Evolutionary conservation across 2,113 vertebrate species (phyloP).

Genomic region (Sminthopsis crassicaudata): DNA sequence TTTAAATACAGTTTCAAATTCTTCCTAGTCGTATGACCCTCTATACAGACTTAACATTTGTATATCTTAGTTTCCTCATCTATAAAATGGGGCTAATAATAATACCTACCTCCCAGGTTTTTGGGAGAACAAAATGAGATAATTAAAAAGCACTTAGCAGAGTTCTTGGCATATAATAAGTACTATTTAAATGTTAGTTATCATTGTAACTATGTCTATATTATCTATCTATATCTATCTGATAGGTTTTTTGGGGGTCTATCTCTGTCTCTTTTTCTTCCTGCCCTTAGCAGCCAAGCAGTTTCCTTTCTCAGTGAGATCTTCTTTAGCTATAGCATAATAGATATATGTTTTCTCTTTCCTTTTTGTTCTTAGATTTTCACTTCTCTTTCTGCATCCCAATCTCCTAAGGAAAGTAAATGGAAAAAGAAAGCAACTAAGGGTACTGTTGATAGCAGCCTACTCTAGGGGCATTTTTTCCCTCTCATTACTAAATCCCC

Average conservation of each 20-base stretch:
- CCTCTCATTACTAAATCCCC: not conserved
- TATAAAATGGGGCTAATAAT: not conserved
- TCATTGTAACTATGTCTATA: not conserved
- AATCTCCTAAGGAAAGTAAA: not conserved
- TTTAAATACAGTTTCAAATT: not conserved
- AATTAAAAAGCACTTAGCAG: not conserved
- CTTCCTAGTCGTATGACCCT: not conserved
- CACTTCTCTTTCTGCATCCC: not conserved
- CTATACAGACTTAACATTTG: not conserved
- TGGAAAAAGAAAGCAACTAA: no score
- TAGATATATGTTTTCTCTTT: slow-evolving; percentile 40
- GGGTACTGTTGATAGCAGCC: not conserved
- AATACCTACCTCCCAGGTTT: not conserved
- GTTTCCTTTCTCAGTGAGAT: slow-evolving; percentile 35
- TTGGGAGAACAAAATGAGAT: not conserved
- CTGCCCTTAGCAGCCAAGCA: no score
- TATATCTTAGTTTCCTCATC: not conserved
- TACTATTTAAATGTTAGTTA: not conserved
- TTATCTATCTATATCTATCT: no score
- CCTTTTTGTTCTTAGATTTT: slow-evolving; percentile 29
- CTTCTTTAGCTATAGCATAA: slow-evolving; percentile 35
- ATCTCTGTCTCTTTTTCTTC: not conserved
- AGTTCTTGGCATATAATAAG: not conserved
- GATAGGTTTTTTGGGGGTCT: not conserved
- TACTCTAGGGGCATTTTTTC: not conserved